Evolutionary conservation across 1,140 invertebrate species (phyloP).

Genomic region (Mya arenaria): DNA sequence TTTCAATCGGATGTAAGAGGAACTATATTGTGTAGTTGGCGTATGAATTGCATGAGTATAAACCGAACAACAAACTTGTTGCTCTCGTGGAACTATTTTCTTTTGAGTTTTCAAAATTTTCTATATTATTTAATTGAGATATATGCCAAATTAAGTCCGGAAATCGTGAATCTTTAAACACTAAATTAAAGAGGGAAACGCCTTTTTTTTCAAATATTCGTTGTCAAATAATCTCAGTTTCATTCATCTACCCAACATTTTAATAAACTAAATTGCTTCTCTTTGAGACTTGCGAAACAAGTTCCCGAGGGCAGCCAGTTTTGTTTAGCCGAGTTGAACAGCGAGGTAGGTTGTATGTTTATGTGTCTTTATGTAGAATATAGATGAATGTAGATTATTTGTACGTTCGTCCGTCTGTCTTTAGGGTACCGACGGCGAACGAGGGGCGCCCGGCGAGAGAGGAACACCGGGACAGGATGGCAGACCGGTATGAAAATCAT

Average conservation of each 20-base stretch:
- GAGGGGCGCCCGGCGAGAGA: constrained; percentile 4
- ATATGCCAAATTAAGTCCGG: too few relatives aligned
- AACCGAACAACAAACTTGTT: neutral
- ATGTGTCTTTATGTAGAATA: too few relatives aligned
- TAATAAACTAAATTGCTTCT: neutral
- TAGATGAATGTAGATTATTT: neutral
- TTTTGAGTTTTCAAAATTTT: neutral
- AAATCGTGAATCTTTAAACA: too few relatives aligned
- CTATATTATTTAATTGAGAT: neutral
- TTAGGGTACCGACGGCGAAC: constrained; percentile 22
- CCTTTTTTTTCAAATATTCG: too few relatives aligned
- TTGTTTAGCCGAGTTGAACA: too few relatives aligned
- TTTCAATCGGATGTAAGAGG: neutral
- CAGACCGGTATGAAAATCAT: constrained; percentile 36
- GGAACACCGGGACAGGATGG: constrained; percentile 13
- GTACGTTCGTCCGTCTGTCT: neutral
- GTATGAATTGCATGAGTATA: neutral
- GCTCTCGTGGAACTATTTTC: neutral
- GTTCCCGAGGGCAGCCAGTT: neutral
- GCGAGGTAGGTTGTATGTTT: too few relatives aligned
- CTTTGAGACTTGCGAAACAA: neutral
- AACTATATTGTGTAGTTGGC: neutral
- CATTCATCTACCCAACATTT: too few relatives aligned
- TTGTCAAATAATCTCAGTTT: too few relatives aligned
- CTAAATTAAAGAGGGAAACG: too few relatives aligned